Evolutionary conservation across 2,888 invertebrate genomes (phyloP).

Genomic region (Antheraea yamamai): DNA sequence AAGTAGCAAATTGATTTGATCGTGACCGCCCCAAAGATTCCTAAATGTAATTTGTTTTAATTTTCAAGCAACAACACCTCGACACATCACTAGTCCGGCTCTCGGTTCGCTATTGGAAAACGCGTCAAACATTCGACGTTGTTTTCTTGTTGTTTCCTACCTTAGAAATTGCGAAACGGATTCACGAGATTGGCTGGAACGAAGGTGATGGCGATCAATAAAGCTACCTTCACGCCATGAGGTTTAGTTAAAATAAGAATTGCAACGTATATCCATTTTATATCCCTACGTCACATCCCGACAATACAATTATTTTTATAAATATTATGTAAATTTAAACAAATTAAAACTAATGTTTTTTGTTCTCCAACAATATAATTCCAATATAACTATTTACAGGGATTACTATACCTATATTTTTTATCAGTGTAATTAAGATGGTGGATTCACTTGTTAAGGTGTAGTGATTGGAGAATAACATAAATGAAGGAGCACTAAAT

Average conservation of each 20-base stretch:
- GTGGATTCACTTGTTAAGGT: too few relatives aligned
- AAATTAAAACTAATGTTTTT: too few relatives aligned
- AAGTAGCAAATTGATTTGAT: too few relatives aligned
- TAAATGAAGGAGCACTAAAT: too few relatives aligned
- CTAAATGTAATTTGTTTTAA: not conserved
- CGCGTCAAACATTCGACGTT: constrained; percentile 34
- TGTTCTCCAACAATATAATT: too few relatives aligned
- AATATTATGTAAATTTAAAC: too few relatives aligned
- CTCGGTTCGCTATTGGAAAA: constrained; percentile 31
- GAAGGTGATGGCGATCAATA: constrained; percentile 7
- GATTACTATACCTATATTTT: too few relatives aligned
- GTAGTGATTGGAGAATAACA: too few relatives aligned
- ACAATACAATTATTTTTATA: too few relatives aligned
- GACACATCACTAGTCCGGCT: constrained; percentile 17
- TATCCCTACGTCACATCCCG: not conserved
- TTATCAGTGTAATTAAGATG: too few relatives aligned
- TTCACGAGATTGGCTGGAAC: constrained; percentile 15
- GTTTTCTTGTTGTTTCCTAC: constrained; percentile 32
- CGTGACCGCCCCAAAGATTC: too few relatives aligned
- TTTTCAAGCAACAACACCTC: not conserved
- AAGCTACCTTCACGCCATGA: not conserved
- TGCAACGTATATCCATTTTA: not conserved
- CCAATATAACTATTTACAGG: too few relatives aligned
- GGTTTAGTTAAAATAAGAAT: not conserved
- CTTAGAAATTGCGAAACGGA: constrained; percentile 30